Conservation (phyloP, 2,113 vertebrate genomes). For the Dolichotis patagonum region DNA sequence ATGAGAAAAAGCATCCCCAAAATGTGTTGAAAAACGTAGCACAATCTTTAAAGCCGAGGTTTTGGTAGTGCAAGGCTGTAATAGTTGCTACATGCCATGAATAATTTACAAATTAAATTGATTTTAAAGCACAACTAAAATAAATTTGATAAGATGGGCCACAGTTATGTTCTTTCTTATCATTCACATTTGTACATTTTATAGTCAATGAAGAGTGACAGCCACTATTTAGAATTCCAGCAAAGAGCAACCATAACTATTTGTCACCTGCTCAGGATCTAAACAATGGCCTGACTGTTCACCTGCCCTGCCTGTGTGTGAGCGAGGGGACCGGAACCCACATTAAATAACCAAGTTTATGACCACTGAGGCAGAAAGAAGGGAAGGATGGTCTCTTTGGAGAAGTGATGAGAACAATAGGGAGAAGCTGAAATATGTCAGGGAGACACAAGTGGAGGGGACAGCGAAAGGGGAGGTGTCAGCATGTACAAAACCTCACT, state of each 20-base stretch:
- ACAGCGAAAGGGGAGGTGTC: neutral
- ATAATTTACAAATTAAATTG: constrained; percentile 86
- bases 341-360: constrained; percentile 56
- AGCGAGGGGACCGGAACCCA: neutral
- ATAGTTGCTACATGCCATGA: constrained; percentile 79
- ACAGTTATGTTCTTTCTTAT: constrained; percentile 84
- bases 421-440: constrained; percentile 40
- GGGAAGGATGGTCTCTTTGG: constrained; percentile 41
- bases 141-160: constrained; percentile 83
- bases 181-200: constrained; percentile 85
- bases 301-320: constrained; percentile 45
- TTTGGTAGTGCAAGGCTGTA: constrained; percentile 62
- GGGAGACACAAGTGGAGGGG: neutral
- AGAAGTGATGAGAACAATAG: constrained; percentile 58
- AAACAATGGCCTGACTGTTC: constrained; percentile 67
- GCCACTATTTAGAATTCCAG: constrained; percentile 82
- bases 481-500: constrained; percentile 32
- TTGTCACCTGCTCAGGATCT: constrained; percentile 78
- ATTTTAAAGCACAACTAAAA: constrained; percentile 82
- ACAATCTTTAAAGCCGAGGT: constrained; percentile 69
- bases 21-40: constrained; percentile 70
- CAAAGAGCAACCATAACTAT: constrained; percentile 76
- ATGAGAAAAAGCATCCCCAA: constrained; percentile 50
- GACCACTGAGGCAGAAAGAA: constrained; percentile 26
- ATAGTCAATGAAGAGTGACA: constrained; percentile 84